Evolutionary conservation across 2,888 invertebrate species (phyloP).

Genomic region (Hymenopus coronatus): DNA sequence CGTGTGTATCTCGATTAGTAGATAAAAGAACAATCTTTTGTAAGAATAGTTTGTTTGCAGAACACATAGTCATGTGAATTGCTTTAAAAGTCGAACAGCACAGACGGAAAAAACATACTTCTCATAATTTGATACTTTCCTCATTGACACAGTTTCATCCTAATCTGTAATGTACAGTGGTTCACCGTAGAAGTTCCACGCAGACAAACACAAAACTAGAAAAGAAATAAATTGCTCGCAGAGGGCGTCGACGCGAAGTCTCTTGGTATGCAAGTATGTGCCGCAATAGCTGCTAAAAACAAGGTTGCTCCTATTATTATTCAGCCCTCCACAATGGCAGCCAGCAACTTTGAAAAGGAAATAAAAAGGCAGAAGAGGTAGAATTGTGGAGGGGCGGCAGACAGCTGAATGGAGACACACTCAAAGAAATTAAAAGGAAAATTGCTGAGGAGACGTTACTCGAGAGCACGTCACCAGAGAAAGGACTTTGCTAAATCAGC

Average conservation of each 20-base stretch:
- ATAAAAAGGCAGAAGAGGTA: background rate
- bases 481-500: background rate
- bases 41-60: too few relatives aligned
- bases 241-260: background rate
- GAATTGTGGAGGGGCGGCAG: background rate
- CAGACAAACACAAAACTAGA: background rate
- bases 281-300: background rate
- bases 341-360: background rate
- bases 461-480: background rate
- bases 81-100: too few relatives aligned
- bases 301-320: background rate
- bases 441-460: background rate
- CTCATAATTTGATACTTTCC: too few relatives aligned
- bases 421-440: background rate
- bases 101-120: too few relatives aligned
- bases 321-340: background rate
- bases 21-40: too few relatives aligned
- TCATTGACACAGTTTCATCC: too few relatives aligned
- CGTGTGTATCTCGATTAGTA: too few relatives aligned
- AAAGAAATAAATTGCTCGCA: background rate
- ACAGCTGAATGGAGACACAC: background rate
- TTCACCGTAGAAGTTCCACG: too few relatives aligned
- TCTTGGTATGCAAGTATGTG: background rate
- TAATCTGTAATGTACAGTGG: too few relatives aligned
- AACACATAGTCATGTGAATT: too few relatives aligned